Conservation (phyloP, 2,113 vertebrate genomes). For the Mungos mungo region DNA sequence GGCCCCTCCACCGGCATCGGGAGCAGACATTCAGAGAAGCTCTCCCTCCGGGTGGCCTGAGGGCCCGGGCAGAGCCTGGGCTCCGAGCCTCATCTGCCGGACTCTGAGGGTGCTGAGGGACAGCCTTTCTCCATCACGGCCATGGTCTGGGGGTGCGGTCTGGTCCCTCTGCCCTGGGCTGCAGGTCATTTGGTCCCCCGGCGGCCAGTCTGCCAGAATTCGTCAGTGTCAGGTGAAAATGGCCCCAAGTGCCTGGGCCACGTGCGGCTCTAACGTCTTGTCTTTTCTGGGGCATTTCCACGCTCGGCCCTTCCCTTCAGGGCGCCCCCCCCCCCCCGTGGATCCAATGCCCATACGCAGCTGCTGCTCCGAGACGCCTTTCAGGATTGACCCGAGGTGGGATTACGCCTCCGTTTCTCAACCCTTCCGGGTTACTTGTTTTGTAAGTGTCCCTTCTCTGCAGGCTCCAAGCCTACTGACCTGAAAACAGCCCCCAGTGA, state of each 20-base stretch:
- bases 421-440: neutral
- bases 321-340: neutral
- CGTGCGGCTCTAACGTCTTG: neutral
- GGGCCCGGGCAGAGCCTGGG: neutral
- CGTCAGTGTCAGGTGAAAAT: neutral
- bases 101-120: neutral
- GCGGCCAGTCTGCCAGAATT: neutral
- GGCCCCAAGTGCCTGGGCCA: neutral
- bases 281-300: constrained; percentile 2
- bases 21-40: neutral
- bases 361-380: neutral
- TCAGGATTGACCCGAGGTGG: neutral
- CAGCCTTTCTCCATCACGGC: neutral
- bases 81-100: neutral
- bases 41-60: neutral
- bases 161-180: neutral
- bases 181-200: neutral
- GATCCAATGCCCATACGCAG: neutral
- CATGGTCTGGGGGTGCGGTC: neutral
- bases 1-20: neutral
- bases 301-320: neutral
- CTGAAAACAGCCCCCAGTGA: neutral
- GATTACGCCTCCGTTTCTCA: neutral
- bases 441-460: neutral
- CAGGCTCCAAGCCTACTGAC: neutral